Percentiles rank a stretch among this genome's conserved stretches.
Conservation (phyloP, 2,888 invertebrate genomes). For the Panorpa germanica region DNA sequence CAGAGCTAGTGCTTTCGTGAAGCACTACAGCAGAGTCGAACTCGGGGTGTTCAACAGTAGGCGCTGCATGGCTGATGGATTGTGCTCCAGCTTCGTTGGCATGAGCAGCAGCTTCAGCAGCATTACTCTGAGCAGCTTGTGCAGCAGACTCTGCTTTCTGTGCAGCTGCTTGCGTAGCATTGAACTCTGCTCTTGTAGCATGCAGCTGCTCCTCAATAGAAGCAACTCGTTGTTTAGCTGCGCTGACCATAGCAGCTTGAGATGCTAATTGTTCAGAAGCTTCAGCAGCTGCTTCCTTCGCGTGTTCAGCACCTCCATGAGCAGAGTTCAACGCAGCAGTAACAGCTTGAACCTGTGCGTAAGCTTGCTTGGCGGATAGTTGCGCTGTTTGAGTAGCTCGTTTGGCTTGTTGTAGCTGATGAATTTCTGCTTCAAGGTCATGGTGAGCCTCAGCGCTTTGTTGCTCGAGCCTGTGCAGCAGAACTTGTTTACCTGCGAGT, state of each 20-base stretch:
- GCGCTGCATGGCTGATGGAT: too few species aligned
- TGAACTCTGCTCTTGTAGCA: constrained; percentile 52
- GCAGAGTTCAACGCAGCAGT: constrained; percentile 60
- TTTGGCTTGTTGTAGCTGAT: constrained; percentile 56
- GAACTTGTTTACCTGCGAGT: constrained; percentile 43
- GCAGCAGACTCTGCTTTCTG: constrained; percentile 46
- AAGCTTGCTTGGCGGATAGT: constrained; percentile 51
- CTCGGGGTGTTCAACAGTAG: too few species aligned
- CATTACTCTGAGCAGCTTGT: constrained; percentile 56
- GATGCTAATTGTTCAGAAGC: constrained; percentile 59
- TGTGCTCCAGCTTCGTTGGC: too few species aligned
- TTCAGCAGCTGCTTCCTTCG: constrained; percentile 52
- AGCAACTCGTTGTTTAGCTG: constrained; percentile 46
- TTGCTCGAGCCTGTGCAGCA: constrained; percentile 46
- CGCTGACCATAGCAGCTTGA: constrained; percentile 60
- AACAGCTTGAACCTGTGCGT: constrained; percentile 46
- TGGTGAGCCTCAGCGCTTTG: constrained; percentile 56
- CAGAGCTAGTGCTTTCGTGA: too few species aligned
- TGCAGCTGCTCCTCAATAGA: constrained; percentile 47
- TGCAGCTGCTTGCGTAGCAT: constrained; percentile 54
- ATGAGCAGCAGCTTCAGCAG: constrained; percentile 55
- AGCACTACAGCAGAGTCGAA: too few species aligned
- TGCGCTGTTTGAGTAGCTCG: constrained; percentile 47
- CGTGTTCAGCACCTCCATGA: constrained; percentile 55
- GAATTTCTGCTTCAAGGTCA: constrained; percentile 46